Base-by-base conservation (phyloP, 1,140 invertebrate genomes). In the Elymnias hypermnestra region DNA sequence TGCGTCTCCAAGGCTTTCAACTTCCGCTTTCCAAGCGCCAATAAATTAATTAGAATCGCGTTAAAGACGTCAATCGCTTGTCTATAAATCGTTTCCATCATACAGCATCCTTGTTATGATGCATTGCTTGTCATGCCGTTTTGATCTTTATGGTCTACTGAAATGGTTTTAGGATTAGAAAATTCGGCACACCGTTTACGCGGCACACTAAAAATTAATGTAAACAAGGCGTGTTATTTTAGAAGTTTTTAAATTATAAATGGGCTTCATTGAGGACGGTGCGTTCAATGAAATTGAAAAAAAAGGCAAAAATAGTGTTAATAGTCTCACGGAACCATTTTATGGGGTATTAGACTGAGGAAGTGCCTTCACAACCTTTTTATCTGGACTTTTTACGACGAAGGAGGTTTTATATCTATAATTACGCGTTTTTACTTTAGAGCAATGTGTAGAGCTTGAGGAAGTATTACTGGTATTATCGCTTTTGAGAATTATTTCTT, bases 61-160 rank as follows among this genome's bases (percentile, higher is more conserved):
- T 70, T 81, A 81, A 70, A 81, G 70, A 72, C 76, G 73, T 77
- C 70, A 81, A 77, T 81, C 72, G 73, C 68, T 56, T 76, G 70
- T 68, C 62, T 58, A 52, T 46, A 69, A 42, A 56, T 48, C 40
- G 31, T 44, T 43, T 57, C 53, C 47, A 49, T 62, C 63, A 61
- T 68, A 63, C 62, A 66, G 46, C 62, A 50, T 63, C 47, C 40
- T 56, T 44, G 42, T 23, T 36, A 62, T 47, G 25, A 53, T 35
- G 15, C 6, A 14, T 13, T 40, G 12, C 18, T 17, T 28, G 44
- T 43, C 53, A 66, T 18, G 25, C 56, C 28, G 53, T 47, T 53
- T 35, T 59, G 8, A 53, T 22, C 52, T 15, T 25, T 55, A 62
- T 15, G n/a, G 29, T 29, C 8, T 33, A 36, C 14, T 12, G 22